These are phyloP conservation scores for Aulostomus chinensis DNA, from an alignment of 2,797 vertebrate genomes.

Conservation along the genomic window DNA sequence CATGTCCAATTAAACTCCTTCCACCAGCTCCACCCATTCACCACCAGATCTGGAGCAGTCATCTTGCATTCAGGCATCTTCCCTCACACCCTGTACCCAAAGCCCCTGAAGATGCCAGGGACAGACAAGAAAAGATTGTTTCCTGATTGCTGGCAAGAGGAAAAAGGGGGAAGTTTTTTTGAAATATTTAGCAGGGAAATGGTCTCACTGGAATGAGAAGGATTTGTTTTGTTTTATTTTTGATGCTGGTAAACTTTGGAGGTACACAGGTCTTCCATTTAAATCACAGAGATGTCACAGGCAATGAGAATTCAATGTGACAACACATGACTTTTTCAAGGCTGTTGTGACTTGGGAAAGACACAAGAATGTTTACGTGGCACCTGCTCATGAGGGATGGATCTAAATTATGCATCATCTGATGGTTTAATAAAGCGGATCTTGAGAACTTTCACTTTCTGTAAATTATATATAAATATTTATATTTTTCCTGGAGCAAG, in stretches of 20 bases:
- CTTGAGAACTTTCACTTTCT: conserved; percentile 8
- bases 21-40: conserved; percentile 57
- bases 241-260: conserved; percentile 73
- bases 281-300: conserved; percentile 71
- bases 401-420: conserved; percentile 37
- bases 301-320: conserved; percentile 61
- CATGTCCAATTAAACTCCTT: conserved; percentile 77
- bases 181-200: conserved; percentile 76
- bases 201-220: conserved; percentile 71
- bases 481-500: too few relatives aligned
- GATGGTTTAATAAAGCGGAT: conserved; percentile 44
- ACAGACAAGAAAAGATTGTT: conserved; percentile 80
- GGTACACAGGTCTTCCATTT: conserved; percentile 77
- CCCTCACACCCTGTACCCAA: conserved; percentile 59
- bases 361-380: conserved; percentile 51
- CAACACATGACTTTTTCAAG: conserved; percentile 56
- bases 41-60: conserved; percentile 74
- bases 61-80: conserved; percentile 73
- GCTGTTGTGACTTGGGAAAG: conserved; percentile 25
- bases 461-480: too few relatives aligned
- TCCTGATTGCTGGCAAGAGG: conserved; percentile 77
- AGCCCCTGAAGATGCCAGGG: conserved; percentile 74
- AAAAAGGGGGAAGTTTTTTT: conserved; percentile 68
- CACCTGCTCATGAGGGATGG: conserved; percentile 44
- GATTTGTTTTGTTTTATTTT: conserved; percentile 80